These are phyloP conservation scores for Drosophila equinoxialis DNA, from an alignment of 1,140 invertebrate species.

Conservation along the genomic window DNA sequence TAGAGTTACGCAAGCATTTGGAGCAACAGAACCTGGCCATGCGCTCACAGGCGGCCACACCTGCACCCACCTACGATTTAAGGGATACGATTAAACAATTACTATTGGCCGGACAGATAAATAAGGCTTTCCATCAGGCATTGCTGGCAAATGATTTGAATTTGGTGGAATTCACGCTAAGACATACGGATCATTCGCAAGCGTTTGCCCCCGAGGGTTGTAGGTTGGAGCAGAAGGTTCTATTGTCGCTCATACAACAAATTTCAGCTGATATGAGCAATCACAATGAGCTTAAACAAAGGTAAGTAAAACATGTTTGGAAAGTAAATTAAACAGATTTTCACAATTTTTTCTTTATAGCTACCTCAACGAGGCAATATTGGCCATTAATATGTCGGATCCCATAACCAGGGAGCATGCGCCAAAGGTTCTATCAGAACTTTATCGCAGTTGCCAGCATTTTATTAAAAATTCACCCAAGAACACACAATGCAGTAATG, in stretches of 20 bases:
- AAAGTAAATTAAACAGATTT: conserved; percentile 43
- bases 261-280: conserved; percentile 92
- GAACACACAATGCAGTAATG: conserved; percentile 87
- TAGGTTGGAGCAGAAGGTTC: conserved; percentile 91
- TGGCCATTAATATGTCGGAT: conserved; percentile 91
- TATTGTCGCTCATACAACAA: conserved; percentile 96
- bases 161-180: conserved; percentile 92
- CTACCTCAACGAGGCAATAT: conserved; percentile 93
- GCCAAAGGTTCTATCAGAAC: conserved; percentile 89
- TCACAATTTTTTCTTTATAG: conserved; percentile 83
- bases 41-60: conserved; percentile 88
- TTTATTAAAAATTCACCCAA: conserved; percentile 89
- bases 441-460: conserved; percentile 89
- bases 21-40: conserved; percentile 85
- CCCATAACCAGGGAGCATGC: conserved; percentile 92
- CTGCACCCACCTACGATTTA: conserved; percentile 86
- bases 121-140: conserved; percentile 95
- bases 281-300: conserved; percentile 94
- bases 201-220: conserved; percentile 89
- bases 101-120: conserved; percentile 89
- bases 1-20: conserved; percentile 84
- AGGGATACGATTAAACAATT: conserved; percentile 89
- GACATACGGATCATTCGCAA: conserved; percentile 89
- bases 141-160: conserved; percentile 93
- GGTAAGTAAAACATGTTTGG: conserved; percentile 83